Evolutionary conservation across 2,888 invertebrate genomes (phyloP), one percentile per base, ranked within the genome.

Genomic region (Calameuta idolon): DNA sequence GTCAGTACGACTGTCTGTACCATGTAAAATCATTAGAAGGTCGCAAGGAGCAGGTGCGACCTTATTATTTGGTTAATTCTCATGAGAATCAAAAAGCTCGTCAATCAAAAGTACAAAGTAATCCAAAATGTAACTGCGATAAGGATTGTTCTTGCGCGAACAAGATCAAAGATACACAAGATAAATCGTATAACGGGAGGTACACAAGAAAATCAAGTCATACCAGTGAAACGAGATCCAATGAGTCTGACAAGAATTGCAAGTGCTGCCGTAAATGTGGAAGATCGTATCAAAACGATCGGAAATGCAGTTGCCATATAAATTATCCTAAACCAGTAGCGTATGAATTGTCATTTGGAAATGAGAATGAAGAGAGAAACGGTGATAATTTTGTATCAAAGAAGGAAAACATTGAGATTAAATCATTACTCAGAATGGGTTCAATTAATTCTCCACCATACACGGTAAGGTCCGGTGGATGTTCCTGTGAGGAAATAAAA

Each of bases 311-410:
- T 31, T 90, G 90, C 77, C 77, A 75, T 34, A 82, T 87, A 76
- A 85, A 82, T 75, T 90, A 90, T 81, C 90, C 90, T 9, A 92
- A 92, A 81, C 87, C 92, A 0, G 91, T 92, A 31, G 93, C 93
- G 15, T 93, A 93, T 77, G 92, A 92, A 76, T 82, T 93, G 69
- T 92, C 91, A 15, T 92, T 93, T 78, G 87, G 89, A 11, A 85
- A 83, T 30, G 81, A 85, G 12, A 84, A 84, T 73, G 78, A 82
- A n/a, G 80, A 82, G 77, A 79, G 75, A 55, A 80, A 77, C 34
- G 40, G 71, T 30, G 81, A 82, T n/a, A 15, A 40, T 11, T 15
- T 31, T 37, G 75, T 73, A 1, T 76, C 77, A n/a, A 80, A 78
- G 68, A 77, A 37, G 71, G 75, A 74, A 37, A 78, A 69, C 34